Base-by-base conservation (phyloP, 2,113 vertebrate genomes). In the Rhynchomys soricoides region DNA sequence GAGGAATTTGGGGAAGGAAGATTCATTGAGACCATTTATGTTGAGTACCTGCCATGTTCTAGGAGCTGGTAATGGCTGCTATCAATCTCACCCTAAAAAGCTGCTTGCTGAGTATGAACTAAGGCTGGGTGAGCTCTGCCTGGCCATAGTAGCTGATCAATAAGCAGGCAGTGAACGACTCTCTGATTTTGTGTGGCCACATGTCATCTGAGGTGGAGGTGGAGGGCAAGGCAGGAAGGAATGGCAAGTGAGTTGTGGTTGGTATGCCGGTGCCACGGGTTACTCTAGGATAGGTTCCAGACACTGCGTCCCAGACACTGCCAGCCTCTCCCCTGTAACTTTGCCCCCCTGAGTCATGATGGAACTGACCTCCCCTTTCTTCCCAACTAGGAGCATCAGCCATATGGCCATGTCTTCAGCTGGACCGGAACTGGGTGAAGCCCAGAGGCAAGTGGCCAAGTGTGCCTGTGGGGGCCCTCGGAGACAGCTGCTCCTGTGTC, bases 401-500 rank as follows among this genome's bases (percentile, higher is more conserved):
- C 98, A 97, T 97, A 97, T 98, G 97, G 98, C 82, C 1, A 0
- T 7, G 17, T 82, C 94, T 97, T 95, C 91, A 90, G 79, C 95
- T 96, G 97, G 96, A 71, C 74, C 87, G 83, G 91, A 96, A 87
- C 50, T 24, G 91, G 96, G 94, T 92, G 64, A 94, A 96, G 74
- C 97, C 97, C 91, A 24, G 93, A 95, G 95, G 97, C 96, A 90
- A 64, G 96, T 92, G 62, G 96, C 97, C 98, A 97, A 97, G 92
- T 77, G 22, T 74, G 95, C 91, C 98, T 78, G 94, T 85, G 55
- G 94, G 96, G 95, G 94, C 86, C 91, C 92, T 94, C 0, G 0
- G 90, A 96, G 96, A 71, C 96, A 94, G 96, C 97, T 97, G 97
- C 93, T 96, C 26, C 48, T 43, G 77, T 91, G 95, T 71, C 82